Base-by-base conservation (phyloP, 92 coral and sea anemone species). In the Palythoa grandiflora region DNA sequence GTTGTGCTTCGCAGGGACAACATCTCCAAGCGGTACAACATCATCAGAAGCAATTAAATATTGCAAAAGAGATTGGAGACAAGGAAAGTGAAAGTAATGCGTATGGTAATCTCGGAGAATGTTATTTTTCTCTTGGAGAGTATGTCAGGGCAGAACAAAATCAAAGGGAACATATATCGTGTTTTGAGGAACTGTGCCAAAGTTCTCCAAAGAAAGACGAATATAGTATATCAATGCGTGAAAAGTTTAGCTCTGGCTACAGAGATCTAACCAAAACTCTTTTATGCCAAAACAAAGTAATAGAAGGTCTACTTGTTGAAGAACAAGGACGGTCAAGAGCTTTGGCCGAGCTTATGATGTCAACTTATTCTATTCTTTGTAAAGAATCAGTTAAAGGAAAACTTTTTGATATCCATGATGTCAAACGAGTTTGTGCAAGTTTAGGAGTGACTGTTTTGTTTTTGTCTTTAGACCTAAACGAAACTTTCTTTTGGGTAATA, bases 261-360 rank as follows among this genome's bases (percentile, higher is more conserved):
- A 47, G 36, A 17, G 12, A 15, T 5, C 57, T 74, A 13, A 74
- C 57, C 21, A 16, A 44, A 44, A 47, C 80, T 20, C 80, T 76
- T 17, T 16, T 76, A 14, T 6, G 36, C 21, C 80, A 76, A 51
- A n/a, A 76, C 14, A 76, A 76, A 19, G 4, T n/a, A 47, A 10
- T 3, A 8, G 61, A 76, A 48, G 61, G 37, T 48, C 63, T 76
- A 19, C 39, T 76, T 50, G 21, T 50, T 10, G 80, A n/a, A 9
- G 80, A 76, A 51, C n/a, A 36, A 3, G 61, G 61, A 48, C 79
- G 79, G 17, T 40, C 54, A 17, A 74, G 79, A 74, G 79, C 79
- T 15, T 74, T 74, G 44, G 79, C 79, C 13, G 59, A 74, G 3
- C 79, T 74, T 10, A 74, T 74, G 79, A 12, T 74, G 11, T 12